Conservation (phyloP, 2,797 vertebrate genomes). For the Microhierax caerulescens region DNA sequence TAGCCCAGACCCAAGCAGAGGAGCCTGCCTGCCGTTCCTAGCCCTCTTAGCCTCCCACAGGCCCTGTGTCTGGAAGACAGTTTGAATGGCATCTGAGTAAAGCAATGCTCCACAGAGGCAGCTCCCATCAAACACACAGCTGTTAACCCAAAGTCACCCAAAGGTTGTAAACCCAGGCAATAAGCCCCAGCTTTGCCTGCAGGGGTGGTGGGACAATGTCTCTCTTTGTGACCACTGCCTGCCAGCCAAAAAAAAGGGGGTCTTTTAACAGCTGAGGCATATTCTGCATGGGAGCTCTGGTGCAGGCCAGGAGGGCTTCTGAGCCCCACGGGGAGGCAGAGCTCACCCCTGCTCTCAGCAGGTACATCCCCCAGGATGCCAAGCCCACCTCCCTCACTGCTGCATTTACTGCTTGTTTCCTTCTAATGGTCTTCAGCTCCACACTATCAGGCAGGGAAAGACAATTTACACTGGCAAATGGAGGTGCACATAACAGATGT, state of each 20-base stretch:
- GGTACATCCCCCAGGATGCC: rapidly evolving
- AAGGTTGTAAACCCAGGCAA: not conserved
- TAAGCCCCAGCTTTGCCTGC: not conserved
- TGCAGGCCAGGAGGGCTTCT: not conserved
- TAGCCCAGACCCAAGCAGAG: not conserved
- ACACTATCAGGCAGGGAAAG: not conserved
- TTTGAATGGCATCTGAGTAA: rapidly evolving
- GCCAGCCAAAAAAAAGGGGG: not conserved
- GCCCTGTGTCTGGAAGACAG: not conserved
- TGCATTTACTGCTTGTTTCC: not conserved
- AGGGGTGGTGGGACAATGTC: not conserved
- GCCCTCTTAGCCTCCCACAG: not conserved
- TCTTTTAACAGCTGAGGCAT: not conserved
- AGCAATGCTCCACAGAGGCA: not conserved
- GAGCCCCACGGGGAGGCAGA: not conserved
- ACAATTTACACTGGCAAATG: not conserved
- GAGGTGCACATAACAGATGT: not conserved
- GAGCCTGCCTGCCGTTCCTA: not conserved
- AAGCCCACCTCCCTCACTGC: not conserved
- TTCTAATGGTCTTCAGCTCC: not conserved
- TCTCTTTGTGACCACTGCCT: not conserved
- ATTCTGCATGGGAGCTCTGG: rapidly evolving
- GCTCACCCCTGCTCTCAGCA: not conserved
- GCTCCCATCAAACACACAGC: not conserved
- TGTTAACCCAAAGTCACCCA: not conserved